phyloP scores from a whole-genome alignment of 2,797 vertebrate species.

The Molossus molossus region DNA sequence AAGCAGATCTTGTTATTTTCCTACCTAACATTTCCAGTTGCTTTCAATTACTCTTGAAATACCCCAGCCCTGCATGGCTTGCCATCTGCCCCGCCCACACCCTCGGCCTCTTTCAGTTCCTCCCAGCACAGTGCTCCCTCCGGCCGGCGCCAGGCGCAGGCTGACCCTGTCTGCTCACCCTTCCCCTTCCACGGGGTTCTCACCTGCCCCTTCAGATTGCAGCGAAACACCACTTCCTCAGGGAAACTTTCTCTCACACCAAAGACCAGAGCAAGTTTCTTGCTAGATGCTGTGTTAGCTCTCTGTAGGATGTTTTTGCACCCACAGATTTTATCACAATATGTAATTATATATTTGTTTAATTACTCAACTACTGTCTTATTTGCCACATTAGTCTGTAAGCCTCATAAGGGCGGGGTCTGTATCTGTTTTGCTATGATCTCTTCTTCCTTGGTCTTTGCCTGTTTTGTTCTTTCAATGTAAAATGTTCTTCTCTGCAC shows the following conservation, averaged over 20 bases:
- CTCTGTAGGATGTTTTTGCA: background rate
- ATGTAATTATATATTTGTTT: background rate
- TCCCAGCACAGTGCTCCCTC: fast-evolving
- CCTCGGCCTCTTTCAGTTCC: constrained; percentile 53
- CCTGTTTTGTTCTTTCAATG: background rate
- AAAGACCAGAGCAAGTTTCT: background rate
- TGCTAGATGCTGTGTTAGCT: background rate
- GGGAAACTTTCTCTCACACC: background rate
- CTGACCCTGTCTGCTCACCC: background rate
- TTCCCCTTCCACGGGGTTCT: constrained; percentile 52
- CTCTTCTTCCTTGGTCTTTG: background rate
- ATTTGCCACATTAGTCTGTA: background rate
- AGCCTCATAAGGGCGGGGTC: background rate
- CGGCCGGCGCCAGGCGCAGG: background rate
- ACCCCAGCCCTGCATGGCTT: background rate
- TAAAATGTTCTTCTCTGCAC: background rate
- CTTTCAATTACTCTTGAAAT: background rate
- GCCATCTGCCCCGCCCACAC: background rate
- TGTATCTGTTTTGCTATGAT: background rate
- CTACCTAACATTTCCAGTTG: background rate
- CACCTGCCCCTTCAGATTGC: background rate
- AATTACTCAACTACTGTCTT: background rate
- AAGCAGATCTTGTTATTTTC: background rate
- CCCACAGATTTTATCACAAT: background rate
- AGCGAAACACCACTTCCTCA: constrained; percentile 52